phyloP scores from a whole-genome alignment of 2,113 vertebrate species.

The Hippopotamus amphibius region DNA sequence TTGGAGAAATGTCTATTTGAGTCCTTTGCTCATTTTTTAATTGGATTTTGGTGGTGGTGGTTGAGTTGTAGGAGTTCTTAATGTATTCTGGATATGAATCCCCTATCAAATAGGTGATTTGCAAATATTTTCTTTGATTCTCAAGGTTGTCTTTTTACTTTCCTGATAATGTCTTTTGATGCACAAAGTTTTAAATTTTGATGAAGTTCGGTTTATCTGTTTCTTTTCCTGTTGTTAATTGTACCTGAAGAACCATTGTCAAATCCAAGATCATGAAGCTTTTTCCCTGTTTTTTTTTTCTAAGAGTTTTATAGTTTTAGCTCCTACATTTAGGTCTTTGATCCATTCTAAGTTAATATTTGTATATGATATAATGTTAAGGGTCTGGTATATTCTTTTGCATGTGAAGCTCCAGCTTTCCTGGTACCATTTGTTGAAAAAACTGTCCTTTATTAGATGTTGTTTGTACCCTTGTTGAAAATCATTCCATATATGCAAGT shows the following conservation, averaged over 20 bases:
- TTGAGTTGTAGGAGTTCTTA: not conserved
- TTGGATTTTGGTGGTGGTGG: not conserved
- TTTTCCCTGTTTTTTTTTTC: not conserved
- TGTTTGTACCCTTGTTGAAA: not conserved
- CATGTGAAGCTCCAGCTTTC: not conserved
- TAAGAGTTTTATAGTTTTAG: not conserved
- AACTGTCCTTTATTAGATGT: not conserved
- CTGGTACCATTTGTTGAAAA: not conserved
- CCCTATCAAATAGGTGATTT: not conserved
- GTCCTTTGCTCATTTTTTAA: not conserved
- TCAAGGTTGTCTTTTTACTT: conserved; percentile 18
- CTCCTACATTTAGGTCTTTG: not conserved
- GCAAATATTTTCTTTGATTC: not conserved
- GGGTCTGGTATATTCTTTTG: not conserved
- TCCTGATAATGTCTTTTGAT: not conserved
- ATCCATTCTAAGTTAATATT: not conserved
- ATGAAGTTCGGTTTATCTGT: not conserved
- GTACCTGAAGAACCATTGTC: not conserved
- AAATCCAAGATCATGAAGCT: not conserved
- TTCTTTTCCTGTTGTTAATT: not conserved
- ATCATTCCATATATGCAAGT: not conserved
- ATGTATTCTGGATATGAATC: not conserved
- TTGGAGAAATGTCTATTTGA: not conserved
- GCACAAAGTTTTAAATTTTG: not conserved
- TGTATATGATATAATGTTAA: not conserved